Conservation (phyloP, 2,797 vertebrate genomes). For the Scolopax rusticola region DNA sequence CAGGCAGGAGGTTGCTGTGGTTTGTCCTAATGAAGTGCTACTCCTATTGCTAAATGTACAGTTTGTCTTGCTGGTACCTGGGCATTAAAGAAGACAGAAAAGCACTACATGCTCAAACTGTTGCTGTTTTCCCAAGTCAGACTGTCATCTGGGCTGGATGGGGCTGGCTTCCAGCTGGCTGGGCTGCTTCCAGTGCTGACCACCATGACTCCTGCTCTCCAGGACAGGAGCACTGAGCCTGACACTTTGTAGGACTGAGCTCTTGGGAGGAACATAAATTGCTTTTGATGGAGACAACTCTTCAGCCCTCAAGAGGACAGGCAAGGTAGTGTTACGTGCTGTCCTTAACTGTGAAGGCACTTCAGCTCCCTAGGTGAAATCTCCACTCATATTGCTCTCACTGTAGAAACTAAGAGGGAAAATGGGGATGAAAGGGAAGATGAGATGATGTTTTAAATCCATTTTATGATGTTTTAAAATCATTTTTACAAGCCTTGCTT, state of each 20-base stretch:
- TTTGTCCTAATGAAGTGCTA: not conserved
- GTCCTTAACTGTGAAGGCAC: not conserved
- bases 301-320: not conserved
- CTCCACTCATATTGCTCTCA: not conserved
- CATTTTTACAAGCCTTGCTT: not conserved
- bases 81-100: not conserved
- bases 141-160: not conserved
- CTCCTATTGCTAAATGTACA: not conserved
- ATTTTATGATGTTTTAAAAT: not conserved
- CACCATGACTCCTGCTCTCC: not conserved
- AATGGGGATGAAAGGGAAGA: not conserved
- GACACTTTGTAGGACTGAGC: not conserved
- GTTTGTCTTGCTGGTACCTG: not conserved
- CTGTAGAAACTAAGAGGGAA: not conserved
- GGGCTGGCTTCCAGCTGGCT: not conserved
- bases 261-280: not conserved
- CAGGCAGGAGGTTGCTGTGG: not conserved
- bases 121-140: not conserved
- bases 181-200: not conserved
- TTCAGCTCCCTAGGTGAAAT: not conserved
- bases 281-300: not conserved
- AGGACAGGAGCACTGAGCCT: not conserved
- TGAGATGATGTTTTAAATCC: not conserved
- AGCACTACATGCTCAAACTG: not conserved
- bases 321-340: not conserved